Evolutionary conservation across 2,797 vertebrate species (phyloP).

Genomic region (Urocyon cinereoargenteus): DNA sequence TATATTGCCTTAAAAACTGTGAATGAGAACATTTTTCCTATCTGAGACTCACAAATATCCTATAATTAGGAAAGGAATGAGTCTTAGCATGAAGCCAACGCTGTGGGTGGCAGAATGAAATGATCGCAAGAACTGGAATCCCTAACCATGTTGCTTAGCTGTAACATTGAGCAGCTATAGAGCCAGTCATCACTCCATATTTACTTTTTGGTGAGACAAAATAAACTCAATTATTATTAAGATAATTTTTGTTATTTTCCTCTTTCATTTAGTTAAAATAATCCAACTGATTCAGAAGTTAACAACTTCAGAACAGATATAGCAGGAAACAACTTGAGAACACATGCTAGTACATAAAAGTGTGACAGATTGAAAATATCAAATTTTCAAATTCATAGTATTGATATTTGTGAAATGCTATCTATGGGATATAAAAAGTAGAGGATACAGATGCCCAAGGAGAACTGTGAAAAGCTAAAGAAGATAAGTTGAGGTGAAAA

Average conservation of each 20-base stretch:
- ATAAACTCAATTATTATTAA: not conserved
- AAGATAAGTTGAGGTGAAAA: not conserved
- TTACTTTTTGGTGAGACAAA: not conserved
- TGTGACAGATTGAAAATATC: conserved; percentile 32
- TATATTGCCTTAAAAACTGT: not conserved
- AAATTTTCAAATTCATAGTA: not conserved
- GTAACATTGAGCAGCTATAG: not conserved
- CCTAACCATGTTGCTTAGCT: not conserved
- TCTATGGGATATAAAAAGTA: not conserved
- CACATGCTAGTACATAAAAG: not conserved
- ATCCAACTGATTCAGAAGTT: not conserved
- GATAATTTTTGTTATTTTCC: not conserved
- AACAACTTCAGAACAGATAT: not conserved
- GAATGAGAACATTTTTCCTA: not conserved
- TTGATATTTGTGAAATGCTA: conserved; percentile 28
- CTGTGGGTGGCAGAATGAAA: not conserved
- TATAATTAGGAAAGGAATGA: not conserved
- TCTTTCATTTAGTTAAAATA: not conserved
- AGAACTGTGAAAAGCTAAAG: not conserved
- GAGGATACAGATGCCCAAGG: not conserved
- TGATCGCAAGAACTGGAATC: not conserved
- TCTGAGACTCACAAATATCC: not conserved
- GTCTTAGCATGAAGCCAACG: not conserved
- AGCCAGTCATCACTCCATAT: not conserved
- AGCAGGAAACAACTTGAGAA: conserved; percentile 1